Percentiles rank a stretch among this genome's conserved stretches.
These are phyloP conservation scores for Drosophila prostipennis DNA, from an alignment of 2,888 invertebrate species.

Conservation along the genomic window DNA sequence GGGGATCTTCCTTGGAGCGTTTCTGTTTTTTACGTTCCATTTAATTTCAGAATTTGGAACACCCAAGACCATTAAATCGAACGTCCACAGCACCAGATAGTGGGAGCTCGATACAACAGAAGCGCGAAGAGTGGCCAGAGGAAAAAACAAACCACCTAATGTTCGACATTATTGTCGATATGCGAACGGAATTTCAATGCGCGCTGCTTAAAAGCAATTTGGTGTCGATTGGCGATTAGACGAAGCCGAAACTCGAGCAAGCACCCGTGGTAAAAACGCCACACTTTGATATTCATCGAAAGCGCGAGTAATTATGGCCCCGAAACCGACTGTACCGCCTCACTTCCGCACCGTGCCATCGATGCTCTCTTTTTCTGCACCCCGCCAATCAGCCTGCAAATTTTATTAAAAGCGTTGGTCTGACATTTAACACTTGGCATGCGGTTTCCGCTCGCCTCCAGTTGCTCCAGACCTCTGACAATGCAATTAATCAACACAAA, in stretches of 20 bases:
- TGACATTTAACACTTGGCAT: slow-evolving; percentile 76
- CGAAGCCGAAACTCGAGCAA: slow-evolving; percentile 40
- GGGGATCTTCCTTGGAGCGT: slow-evolving; percentile 29
- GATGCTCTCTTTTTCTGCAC: slow-evolving; percentile 8
- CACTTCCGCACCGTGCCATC: slow-evolving; percentile 1
- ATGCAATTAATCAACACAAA: slow-evolving; percentile 78
- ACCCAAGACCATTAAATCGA: slow-evolving; percentile 70
- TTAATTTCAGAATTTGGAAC: slow-evolving; percentile 68
- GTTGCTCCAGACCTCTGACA: slow-evolving; percentile 44
- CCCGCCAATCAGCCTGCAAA: slow-evolving; percentile 47
- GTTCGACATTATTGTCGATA: slow-evolving; percentile 70
- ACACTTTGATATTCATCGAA: slow-evolving; percentile 27
- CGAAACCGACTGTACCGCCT: not conserved
- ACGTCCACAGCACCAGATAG: slow-evolving; percentile 54
- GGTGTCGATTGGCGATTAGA: slow-evolving; percentile 41
- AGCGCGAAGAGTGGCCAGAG: slow-evolving; percentile 11
- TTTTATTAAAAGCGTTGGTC: slow-evolving; percentile 55
- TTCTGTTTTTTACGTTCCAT: slow-evolving; percentile 64
- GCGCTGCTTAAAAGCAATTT: slow-evolving; percentile 68
- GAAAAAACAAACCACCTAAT: slow-evolving; percentile 54
- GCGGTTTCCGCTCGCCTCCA: slow-evolving; percentile 49
- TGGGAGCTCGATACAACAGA: slow-evolving; percentile 20
- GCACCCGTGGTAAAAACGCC: slow-evolving; percentile 31
- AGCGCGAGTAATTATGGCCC: slow-evolving; percentile 6
- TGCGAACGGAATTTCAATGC: slow-evolving; percentile 63